Base-by-base conservation (phyloP, 2,113 vertebrate genomes). In the Sapayoa aenigma region DNA sequence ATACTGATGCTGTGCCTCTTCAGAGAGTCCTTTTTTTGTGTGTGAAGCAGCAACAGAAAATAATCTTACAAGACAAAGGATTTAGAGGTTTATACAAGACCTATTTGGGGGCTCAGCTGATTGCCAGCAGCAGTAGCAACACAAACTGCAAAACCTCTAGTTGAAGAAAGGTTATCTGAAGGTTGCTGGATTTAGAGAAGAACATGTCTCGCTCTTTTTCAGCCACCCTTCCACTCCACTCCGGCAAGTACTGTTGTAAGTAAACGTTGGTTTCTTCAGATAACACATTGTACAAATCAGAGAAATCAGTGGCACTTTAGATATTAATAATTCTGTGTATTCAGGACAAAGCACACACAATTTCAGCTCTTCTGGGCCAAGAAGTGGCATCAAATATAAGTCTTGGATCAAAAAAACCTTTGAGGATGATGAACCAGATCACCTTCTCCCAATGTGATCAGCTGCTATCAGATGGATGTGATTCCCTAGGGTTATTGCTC, bases 81-180 rank as follows among this genome's bases (percentile, higher is more conserved):
- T 75, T 65, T 41, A 49, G 60, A 80, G 33, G 42, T 88, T 95
- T 84, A 94, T 59, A 90, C 39, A 83, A 85, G 60, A 77, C 75
- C 63, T 95, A 0, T 78, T 44, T 84, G 33, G 15, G 35, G 39
- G 23, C 55, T 87, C 87, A 76, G 90, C 33, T 83, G 82, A 80
- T 58, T 67, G 42, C 24, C 27, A 9, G 30, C 35, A 83, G 46
- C 53, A 75, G 69, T 37, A 80, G 49, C 63, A 79, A 44, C 33
- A 72, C 10, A 56, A 88, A 90, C 67, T 78, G 52, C 23, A 85
- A 71, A 85, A 69, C 31, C 18, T 72, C 63, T 83, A 27, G 49
- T 72, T 47, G 88, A 74, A 68, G 44, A 78, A 74, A 93, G 78
- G 60, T 91, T 95, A 89, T 95, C 89, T 87, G 67, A 78, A 71